Base-by-base conservation (phyloP, 2,888 invertebrate species). In the Chymomyza procnemis region DNA sequence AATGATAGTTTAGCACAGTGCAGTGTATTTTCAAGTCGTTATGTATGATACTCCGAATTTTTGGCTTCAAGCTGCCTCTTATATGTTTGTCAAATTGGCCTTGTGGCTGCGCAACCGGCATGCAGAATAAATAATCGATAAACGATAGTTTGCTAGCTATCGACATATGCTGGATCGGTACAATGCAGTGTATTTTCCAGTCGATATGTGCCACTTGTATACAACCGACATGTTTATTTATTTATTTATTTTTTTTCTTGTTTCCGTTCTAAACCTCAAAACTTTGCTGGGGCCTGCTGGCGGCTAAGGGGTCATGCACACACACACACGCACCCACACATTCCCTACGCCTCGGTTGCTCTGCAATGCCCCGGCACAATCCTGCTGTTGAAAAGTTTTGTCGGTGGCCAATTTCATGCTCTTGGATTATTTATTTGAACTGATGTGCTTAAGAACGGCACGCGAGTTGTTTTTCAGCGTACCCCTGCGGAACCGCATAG, bases 341-440 rank as follows among this genome's bases (percentile, higher is more conserved):
- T 4, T 21, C 21, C 21, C 14, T 26, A n/a, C 52, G 56, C 41
- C 8, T 48, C 30, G 21, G 8, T 19, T 22, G 2, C 54, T 8
- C 50, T 16, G n/a, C 26, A n/a, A 30, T 12, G 0, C 19, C 14
- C 50, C 14, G 4, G 1, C 2, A 18, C 50, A 18, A 14, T 2
- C 50, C 0, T 18, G 8, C 8, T n/a, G 18, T 18, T 18, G 19
- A 50, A 50, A 50, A 50, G 50, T 50, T 50, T 50, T 50, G 50
- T 19, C 50, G 80, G 26, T 67, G 80, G 80, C 75, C 85, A 85
- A 80, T 81, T 86, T 81, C 71, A 84, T 86, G 86, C 86, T 81
- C 19, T 78, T 84, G 81, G 86, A 83, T 86, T 81, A 81, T 81
- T 81, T 86, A 86, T 86, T 86, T 86, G 81, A 86, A 86, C 84